Evolutionary conservation across 2,113 vertebrate genomes (phyloP), one percentile per base, ranked within the genome.

Genomic region (Spheniscus mendiculus): DNA sequence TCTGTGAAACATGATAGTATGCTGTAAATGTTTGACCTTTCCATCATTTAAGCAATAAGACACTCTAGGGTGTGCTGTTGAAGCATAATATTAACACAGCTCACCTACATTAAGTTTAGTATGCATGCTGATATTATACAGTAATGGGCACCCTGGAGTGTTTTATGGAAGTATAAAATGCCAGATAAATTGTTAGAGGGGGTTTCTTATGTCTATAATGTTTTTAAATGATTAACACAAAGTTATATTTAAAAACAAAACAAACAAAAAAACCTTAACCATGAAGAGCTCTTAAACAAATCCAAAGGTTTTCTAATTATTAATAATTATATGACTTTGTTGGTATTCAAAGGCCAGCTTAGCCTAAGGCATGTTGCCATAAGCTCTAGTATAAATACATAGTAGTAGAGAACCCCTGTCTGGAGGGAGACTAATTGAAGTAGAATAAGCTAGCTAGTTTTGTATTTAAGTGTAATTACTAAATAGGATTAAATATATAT

Each of bases 1-100:
- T 85, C 49, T 61, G 21, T 84, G 83, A 81, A 90, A 89, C 80
- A 74, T 16, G 38, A 42, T 53, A 47, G 16, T 53, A 27, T 49
- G 19, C 36, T 85, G 61, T 87, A 86, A 91, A 77, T 62, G 34
- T 87, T 85, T 97, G 92, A 95, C 96, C 94, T 96, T 96, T 97
- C n/a, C 38, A 92, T 83, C 67, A 47, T 82, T 95, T 73, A 87
- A 93, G 59, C 59, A 89, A 20, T 72, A 95, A 95, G 76, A 79
- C 47, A 47, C 82, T 84, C 87, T 76, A 90, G 76, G 69, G 84
- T 79, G 13, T 90, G 72, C 90, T 90, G 82, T 20, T 93, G 84
- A 94, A 87, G 74, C 17, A 56, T 78, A 90, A 88, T 87, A 89
- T 95, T 87, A 96, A 93, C 61, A 79, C 7, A 86, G 61, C 26